These are phyloP conservation scores for cat (Felis catus) DNA, from an alignment of 2,113 vertebrate species.

Conservation along the genomic window DNA sequence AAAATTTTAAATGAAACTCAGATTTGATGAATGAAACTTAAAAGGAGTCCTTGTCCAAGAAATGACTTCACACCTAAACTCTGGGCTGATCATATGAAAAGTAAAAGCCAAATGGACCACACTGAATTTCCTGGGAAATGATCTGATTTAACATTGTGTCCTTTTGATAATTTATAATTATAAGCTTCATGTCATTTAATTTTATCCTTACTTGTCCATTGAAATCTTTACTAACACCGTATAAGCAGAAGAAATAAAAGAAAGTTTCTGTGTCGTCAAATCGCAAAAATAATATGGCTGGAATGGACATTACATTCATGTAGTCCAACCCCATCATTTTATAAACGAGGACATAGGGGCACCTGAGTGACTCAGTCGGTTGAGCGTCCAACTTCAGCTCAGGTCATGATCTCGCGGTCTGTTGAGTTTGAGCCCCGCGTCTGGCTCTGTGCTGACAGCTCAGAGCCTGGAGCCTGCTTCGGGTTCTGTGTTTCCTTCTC, in stretches of 20 bases:
- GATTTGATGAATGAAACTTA: slow-evolving; percentile 1
- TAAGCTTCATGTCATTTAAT: background rate
- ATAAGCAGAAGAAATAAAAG: background rate
- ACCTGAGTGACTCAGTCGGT: too few relatives aligned
- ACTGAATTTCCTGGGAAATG: background rate
- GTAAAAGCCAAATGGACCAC: background rate
- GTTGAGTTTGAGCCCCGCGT: accelerated
- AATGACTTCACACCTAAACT: slow-evolving; percentile 38
- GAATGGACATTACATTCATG: background rate
- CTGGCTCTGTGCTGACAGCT: too few relatives aligned
- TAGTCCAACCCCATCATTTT: background rate
- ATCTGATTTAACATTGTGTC: background rate
- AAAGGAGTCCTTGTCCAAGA: background rate
- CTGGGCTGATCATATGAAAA: background rate
- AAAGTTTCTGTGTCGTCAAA: background rate
- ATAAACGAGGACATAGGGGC: background rate
- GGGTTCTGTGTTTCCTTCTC: too few relatives aligned
- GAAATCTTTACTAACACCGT: background rate
- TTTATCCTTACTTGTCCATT: background rate
- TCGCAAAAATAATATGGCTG: background rate
- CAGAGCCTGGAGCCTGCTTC: too few relatives aligned
- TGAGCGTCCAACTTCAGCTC: too few relatives aligned
- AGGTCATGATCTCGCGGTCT: too few relatives aligned
- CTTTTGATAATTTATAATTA: slow-evolving; percentile 6
- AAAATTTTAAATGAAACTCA: slow-evolving; percentile 39